Evolutionary conservation across 2,888 invertebrate species (phyloP), one percentile per base, ranked within the genome.

Genomic region (Drosophila falleni): DNA sequence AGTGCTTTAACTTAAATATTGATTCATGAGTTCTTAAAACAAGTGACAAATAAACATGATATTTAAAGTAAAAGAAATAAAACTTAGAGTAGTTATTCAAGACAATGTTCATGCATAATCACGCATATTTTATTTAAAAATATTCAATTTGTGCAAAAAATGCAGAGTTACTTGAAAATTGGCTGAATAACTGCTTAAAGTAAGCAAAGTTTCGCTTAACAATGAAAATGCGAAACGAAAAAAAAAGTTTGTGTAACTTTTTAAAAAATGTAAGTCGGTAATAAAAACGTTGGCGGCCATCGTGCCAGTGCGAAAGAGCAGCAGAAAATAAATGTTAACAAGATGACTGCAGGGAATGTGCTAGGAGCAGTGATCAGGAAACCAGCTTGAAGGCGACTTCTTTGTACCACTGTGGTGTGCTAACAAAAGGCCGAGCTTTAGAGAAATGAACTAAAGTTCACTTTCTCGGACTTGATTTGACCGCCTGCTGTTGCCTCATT

Each of bases 311-410:
- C n/a, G 29, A 73, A 65, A 71, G 23, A 77, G 69, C 49, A 64
- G 39, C 53, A 63, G 80, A 72, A 80, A 88, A 84, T 80, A 89
- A 89, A 88, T 86, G 89, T 86, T 86, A 86, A 86, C 88, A 86
- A 86, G 86, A 73, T 74, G 53, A 54, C 41, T 54, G 6, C 26
- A 42, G 42, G 54, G 59, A 37, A 29, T 41, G 46, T 16, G 23
- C 50, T 49, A 26, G 54, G 26, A 42, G 58, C 23, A 68, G 63
- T 46, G 53, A 74, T 46, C 55, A 55, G 61, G 59, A 65, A 65
- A 55, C 23, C 26, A 31, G 44, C 59, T 71, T 15, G 19, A 60
- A 31, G 46, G 35, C 31, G 16, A 59, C 53, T 78, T 49, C 63
- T 70, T 74, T 79, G 74, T 53, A n/a, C 13, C n/a, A 23, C 23